Percentiles rank a stretch among this genome's conserved stretches.
Conservation (phyloP, 2,888 invertebrate species). For the Zaprionus bogoriensis region DNA sequence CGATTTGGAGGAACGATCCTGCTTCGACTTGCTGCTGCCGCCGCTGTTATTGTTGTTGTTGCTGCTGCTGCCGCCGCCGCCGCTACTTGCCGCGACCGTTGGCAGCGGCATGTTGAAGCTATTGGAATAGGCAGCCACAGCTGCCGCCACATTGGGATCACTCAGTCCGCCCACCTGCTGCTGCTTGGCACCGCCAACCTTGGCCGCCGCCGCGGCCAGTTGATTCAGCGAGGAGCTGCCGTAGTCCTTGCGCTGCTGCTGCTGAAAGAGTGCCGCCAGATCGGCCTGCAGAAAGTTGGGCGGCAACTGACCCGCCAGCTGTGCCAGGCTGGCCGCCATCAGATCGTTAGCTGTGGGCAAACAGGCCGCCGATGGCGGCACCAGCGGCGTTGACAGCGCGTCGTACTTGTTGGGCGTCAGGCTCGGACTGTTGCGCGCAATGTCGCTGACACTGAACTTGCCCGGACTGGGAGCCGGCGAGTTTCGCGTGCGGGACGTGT, state of each 20-base stretch:
- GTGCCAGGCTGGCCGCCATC: constrained; percentile 82
- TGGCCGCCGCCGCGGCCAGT: constrained; percentile 81
- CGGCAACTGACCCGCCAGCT: constrained; percentile 81
- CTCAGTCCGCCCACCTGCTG: constrained; percentile 50
- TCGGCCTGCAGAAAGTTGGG: constrained; percentile 82
- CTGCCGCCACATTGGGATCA: constrained; percentile 78
- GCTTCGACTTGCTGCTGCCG: constrained; percentile 72
- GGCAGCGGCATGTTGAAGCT: constrained; percentile 78
- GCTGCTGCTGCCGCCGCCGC: constrained; percentile 20
- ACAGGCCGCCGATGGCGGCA: constrained; percentile 63
- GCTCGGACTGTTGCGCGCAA: constrained; percentile 81
- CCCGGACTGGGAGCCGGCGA: constrained; percentile 84
- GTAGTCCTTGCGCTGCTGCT: constrained; percentile 81
- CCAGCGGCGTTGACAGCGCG: constrained; percentile 46
- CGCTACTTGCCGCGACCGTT: constrained; percentile 29
- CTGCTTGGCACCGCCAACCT: constrained; percentile 78
- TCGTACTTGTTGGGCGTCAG: constrained; percentile 82
- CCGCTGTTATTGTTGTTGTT: constrained; percentile 31
- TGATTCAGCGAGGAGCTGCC: constrained; percentile 81
- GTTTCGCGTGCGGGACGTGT: constrained; percentile 84
- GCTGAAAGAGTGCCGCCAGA: constrained; percentile 79
- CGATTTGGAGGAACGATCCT: constrained; percentile 78
- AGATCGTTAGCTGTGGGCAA: constrained; percentile 80
- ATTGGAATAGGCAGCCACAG: constrained; percentile 78
- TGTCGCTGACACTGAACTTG: constrained; percentile 82